Conservation (phyloP, 2,888 invertebrate species). For the Lasius platythorax region DNA sequence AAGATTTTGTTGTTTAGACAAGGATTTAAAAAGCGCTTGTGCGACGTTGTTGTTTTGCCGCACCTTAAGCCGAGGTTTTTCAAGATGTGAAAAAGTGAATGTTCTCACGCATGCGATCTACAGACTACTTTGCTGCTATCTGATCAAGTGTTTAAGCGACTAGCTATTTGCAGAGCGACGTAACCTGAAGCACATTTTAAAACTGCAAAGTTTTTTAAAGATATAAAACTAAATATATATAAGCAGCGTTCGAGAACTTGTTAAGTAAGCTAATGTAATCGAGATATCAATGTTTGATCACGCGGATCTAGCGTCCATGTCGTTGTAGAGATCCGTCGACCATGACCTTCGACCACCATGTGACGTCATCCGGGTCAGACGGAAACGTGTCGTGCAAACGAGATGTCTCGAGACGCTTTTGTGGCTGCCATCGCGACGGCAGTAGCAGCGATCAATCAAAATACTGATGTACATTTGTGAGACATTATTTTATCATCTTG, state of each 20-base stretch:
- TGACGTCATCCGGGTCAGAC: slow-evolving; percentile 54
- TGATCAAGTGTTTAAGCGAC: not conserved
- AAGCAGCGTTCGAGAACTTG: not conserved
- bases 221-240: not conserved
- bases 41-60: not conserved
- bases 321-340: slow-evolving; percentile 23
- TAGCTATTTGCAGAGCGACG: not conserved
- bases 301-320: not conserved
- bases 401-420: slow-evolving; percentile 45
- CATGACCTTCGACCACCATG: slow-evolving; percentile 66
- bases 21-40: not conserved
- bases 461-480: not conserved
- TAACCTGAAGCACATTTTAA: not conserved
- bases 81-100: not conserved
- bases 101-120: not conserved
- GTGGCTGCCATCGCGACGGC: not conserved
- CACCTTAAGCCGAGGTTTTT: not conserved
- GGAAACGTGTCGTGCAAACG: slow-evolving; percentile 56
- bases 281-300: slow-evolving; percentile 44
- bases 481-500: slow-evolving; percentile 1
- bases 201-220: not conserved
- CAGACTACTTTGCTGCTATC: not conserved
- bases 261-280: not conserved
- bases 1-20: not conserved
- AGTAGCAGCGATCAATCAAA: slow-evolving; percentile 49